These are phyloP conservation scores for Petrocephalus schoutedeni DNA, from an alignment of 2,797 vertebrate genomes.

Conservation along the genomic window DNA sequence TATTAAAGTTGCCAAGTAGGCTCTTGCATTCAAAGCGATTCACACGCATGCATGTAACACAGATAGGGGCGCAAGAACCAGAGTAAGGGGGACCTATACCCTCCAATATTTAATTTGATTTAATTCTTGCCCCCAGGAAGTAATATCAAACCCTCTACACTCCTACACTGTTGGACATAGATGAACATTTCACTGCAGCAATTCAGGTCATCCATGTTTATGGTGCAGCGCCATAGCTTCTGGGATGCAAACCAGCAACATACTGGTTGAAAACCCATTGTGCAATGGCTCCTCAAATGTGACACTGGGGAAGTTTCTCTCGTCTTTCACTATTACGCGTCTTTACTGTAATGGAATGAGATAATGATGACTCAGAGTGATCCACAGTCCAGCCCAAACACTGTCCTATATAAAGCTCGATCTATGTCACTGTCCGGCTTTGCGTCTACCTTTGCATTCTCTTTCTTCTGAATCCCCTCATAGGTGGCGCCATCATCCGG, in stretches of 20 bases:
- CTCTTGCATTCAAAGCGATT: background rate
- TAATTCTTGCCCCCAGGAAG: background rate
- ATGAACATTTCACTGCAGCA: background rate
- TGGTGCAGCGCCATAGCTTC: background rate
- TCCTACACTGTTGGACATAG: background rate
- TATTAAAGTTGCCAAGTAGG: background rate
- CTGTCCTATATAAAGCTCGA: background rate
- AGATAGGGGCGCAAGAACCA: background rate
- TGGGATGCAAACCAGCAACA: background rate
- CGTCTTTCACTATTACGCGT: background rate
- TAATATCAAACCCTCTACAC: background rate
- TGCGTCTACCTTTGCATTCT: constrained; percentile 64
- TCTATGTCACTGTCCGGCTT: background rate
- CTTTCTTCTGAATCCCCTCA: constrained; percentile 81
- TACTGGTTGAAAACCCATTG: background rate
- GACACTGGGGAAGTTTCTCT: background rate
- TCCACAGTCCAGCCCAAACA: background rate
- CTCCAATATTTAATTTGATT: background rate
- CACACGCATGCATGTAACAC: background rate
- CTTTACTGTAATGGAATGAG: background rate
- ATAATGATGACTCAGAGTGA: background rate
- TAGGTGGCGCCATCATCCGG: constrained; percentile 74
- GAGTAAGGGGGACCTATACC: background rate
- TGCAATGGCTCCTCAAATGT: background rate
- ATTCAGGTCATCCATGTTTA: background rate